These are phyloP conservation scores for Cryptotis parvus DNA, from an alignment of 2,113 vertebrate genomes.

Conservation along the genomic window DNA sequence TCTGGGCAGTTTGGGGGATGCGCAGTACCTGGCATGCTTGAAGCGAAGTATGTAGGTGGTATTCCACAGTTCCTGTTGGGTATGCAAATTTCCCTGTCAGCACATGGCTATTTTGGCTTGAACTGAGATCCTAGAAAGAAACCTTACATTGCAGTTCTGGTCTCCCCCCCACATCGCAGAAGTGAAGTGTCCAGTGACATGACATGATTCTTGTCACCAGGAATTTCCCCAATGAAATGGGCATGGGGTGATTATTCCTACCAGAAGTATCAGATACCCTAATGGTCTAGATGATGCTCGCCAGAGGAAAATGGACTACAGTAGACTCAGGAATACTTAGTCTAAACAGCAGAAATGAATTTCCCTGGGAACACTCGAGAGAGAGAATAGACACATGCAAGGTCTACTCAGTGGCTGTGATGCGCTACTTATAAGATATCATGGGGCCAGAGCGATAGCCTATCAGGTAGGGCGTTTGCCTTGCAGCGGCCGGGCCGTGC, in stretches of 20 bases:
- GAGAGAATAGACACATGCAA: neutral
- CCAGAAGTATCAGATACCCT: neutral
- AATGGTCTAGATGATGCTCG: neutral
- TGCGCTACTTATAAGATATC: neutral
- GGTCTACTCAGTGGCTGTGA: neutral
- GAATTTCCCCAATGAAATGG: neutral
- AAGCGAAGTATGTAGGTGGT: neutral
- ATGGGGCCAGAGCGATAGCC: no score
- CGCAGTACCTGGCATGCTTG: neutral
- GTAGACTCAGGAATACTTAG: neutral
- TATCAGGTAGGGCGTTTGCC: no score
- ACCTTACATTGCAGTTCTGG: neutral
- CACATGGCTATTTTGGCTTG: neutral
- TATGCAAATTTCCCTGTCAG: neutral
- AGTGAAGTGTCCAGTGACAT: neutral
- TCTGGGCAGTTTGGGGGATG: no score
- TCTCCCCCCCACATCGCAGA: neutral
- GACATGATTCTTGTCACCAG: neutral
- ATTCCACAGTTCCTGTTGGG: no score
- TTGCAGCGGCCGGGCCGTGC: no score
- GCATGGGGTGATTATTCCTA: neutral
- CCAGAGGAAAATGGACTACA: neutral
- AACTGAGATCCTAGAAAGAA: neutral
- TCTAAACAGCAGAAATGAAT: neutral
- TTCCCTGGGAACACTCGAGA: neutral